These are phyloP conservation scores for Lineus longissimus DNA, from an alignment of 1,140 invertebrate genomes.

Conservation along the genomic window DNA sequence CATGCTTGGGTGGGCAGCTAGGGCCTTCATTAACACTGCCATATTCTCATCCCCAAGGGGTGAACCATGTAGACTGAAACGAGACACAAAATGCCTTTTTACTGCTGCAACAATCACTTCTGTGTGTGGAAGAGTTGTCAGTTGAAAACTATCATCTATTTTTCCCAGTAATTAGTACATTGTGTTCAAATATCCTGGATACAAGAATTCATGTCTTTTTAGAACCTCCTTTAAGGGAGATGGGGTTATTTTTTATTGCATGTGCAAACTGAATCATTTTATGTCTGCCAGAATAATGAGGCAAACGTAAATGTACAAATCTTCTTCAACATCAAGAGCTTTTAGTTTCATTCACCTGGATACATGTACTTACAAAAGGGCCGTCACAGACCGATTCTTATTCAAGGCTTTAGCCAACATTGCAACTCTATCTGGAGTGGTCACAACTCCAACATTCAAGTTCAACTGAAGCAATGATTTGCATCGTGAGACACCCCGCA, in stretches of 20 bases:
- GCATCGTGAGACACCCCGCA: conserved; percentile 26
- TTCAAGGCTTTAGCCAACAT: conserved; percentile 26
- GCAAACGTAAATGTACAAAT: too few relatives aligned
- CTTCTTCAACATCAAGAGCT: too few relatives aligned
- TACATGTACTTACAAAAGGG: conserved; percentile 34
- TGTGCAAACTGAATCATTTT: too few relatives aligned
- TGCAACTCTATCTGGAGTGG: conserved; percentile 23
- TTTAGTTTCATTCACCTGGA: background rate
- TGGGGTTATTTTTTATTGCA: too few relatives aligned
- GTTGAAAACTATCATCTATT: background rate
- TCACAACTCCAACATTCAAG: conserved; percentile 34
- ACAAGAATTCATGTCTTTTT: too few relatives aligned
- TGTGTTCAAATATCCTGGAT: background rate
- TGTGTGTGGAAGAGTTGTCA: background rate
- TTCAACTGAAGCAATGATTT: conserved; percentile 35
- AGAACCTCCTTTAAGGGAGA: too few relatives aligned
- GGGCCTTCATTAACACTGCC: conserved; percentile 23
- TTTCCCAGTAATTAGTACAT: background rate
- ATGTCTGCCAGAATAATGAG: too few relatives aligned
- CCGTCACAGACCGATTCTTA: conserved; percentile 33
- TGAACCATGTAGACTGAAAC: conserved; percentile 38
- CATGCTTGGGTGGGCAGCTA: conserved; percentile 31
- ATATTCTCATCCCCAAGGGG: conserved; percentile 35
- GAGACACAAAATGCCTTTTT: background rate
- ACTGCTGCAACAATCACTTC: background rate